Evolutionary conservation across 2,888 invertebrate species (phyloP).

Genomic region (Coleophora deauratella): DNA sequence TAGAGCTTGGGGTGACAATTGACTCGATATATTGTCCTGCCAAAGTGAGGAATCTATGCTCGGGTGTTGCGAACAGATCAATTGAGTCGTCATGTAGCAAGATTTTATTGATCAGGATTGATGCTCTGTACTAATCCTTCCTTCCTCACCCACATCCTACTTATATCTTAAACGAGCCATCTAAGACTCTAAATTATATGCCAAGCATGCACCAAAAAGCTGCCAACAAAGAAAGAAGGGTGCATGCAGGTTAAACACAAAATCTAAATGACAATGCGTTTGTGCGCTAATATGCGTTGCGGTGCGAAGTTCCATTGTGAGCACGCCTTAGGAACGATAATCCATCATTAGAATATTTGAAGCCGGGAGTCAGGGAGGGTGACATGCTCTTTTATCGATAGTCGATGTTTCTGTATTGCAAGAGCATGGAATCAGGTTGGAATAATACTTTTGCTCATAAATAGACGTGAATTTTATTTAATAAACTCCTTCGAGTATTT

Average conservation of each 20-base stretch:
- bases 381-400: conserved; percentile 7
- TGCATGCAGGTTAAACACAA: conserved; percentile 57
- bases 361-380: conserved; percentile 21
- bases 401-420: not conserved
- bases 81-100: no score
- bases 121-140: no score
- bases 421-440: no score
- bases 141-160: not conserved
- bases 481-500: no score
- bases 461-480: no score
- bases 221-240: conserved; percentile 19
- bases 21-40: no score
- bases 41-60: no score
- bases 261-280: conserved; percentile 60
- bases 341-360: conserved; percentile 45
- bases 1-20: no score
- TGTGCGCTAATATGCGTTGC: conserved; percentile 63
- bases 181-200: conserved; percentile 32
- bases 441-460: no score
- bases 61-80: no score
- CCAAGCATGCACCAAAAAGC: conserved; percentile 26
- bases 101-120: no score
- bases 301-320: conserved; percentile 58
- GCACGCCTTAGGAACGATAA: conserved; percentile 42
- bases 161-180: not conserved